Evolutionary conservation across 2,797 vertebrate genomes (phyloP).

Genomic region (Dipus sagitta): DNA sequence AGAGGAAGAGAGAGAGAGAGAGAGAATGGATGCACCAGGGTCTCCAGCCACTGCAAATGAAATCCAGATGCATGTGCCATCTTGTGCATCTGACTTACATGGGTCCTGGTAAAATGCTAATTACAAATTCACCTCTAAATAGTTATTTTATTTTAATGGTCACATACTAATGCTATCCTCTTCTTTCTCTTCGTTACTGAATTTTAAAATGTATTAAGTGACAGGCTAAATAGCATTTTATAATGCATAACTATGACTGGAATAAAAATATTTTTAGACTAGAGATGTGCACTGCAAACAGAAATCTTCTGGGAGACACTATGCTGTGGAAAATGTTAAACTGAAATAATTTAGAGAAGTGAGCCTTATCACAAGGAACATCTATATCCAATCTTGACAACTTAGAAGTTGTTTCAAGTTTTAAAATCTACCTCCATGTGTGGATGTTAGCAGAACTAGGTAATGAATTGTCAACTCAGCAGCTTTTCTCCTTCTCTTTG

Average conservation of each 20-base stretch:
- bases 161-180: background rate
- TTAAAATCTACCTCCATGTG: background rate
- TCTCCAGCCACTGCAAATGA: too few relatives aligned
- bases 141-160: background rate
- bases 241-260: background rate
- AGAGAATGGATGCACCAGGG: too few relatives aligned
- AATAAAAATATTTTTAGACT: background rate
- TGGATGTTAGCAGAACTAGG: background rate
- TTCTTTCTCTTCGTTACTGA: background rate
- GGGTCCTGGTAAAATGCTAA: background rate
- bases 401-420: background rate
- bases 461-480: background rate
- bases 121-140: background rate
- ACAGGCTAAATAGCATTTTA: background rate
- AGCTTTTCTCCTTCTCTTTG: slow-evolving; percentile 12
- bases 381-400: background rate
- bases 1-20: too few relatives aligned
- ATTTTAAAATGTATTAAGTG: background rate
- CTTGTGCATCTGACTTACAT: too few relatives aligned
- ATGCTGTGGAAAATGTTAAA: background rate
- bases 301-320: background rate
- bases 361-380: background rate
- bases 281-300: background rate
- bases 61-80: too few relatives aligned
- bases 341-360: background rate